A percentile compares a stretch with the other conserved stretches of the same genome.
phyloP scores from a whole-genome alignment of 2,888 invertebrate genomes.

The Eudasyphora cyanicolor region DNA sequence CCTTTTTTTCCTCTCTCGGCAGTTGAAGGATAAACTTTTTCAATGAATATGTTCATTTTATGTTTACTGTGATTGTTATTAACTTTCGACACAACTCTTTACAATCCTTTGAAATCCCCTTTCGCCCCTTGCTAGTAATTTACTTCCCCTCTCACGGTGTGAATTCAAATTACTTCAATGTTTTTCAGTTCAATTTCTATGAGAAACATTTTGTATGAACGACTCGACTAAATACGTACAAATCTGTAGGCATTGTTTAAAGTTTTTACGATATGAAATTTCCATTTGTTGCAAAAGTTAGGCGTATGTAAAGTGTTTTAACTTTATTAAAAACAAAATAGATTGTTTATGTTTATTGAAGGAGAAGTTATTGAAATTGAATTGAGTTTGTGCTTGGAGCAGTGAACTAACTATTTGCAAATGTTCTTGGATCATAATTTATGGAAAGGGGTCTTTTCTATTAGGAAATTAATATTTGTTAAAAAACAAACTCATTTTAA shows the following conservation, averaged over 20 bases:
- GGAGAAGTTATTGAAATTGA: constrained; percentile 25
- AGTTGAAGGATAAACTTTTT: constrained; percentile 53
- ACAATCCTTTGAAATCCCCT: not conserved
- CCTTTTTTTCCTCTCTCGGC: constrained; percentile 14
- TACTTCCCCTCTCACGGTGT: not conserved
- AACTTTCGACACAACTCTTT: constrained; percentile 34
- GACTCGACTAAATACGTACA: not conserved
- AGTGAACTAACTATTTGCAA: not conserved
- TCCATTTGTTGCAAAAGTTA: constrained; percentile 12
- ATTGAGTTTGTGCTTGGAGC: not conserved
- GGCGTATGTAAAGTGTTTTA: constrained; percentile 34
- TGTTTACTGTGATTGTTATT: constrained; percentile 49
- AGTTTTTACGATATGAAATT: not conserved
- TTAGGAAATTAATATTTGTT: too few species aligned
- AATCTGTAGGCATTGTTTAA: not conserved
- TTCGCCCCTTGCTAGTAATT: not conserved
- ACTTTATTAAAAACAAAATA: constrained; percentile 14
- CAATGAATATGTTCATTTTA: constrained; percentile 61
- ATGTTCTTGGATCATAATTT: too few species aligned
- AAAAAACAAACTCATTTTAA: too few species aligned
- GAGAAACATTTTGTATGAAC: not conserved
- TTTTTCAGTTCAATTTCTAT: constrained; percentile 29
- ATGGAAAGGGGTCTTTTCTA: not conserved
- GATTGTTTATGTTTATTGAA: not conserved
- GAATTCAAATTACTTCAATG: too few species aligned